Base-by-base conservation (phyloP, 92 coral and sea anemone species). In the Chrysogorgia sp. region DNA sequence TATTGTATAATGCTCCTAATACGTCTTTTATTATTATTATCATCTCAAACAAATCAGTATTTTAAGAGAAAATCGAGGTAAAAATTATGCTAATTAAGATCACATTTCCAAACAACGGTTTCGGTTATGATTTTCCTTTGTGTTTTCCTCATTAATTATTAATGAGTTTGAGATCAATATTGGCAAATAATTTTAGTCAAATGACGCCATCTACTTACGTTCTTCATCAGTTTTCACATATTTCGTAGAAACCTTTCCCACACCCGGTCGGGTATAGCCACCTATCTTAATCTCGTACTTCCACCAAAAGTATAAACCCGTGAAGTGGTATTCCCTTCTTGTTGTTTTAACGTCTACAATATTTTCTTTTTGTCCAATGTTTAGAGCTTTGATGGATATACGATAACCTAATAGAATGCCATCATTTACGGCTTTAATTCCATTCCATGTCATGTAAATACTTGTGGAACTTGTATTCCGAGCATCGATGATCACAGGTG, bases 211-310 rank as follows among this genome's bases (percentile, higher is more conserved):
- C 40, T 43, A 72, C 79, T 72, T 33, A 72, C 79, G 12, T 10
- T 72, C 48, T 21, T 72, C 79, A 26, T 72, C 52, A 53, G 79
- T 72, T 30, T 52, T 49, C 53, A 72, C 79, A 19, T 12, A 20
- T 52, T 0, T 56, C 6, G 48, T 56, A 8, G 64, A 43, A 31
- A 40, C 22, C 21, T 28, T 34, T 13, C 79, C 79, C 10, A 56
- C 79, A 28, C 79, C 79, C 22, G 63, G 63, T 23, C 79, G 35
- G n/a, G 64, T 72, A 17, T 23, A 72, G 52, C 79, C 79, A 53
- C 64, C 79, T 0, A 72, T 41, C 55, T 34, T 35, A 21, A 72
- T 72, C 34, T 34, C 21, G 40, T 72, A 72, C 25, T 3, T 21
- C 79, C 79, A 72, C 32, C 37, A 72, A 31, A 20, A 31, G 22